These are phyloP conservation scores for Chionodraco myersi DNA, from an alignment of 2,113 vertebrate species.

Conservation along the genomic window DNA sequence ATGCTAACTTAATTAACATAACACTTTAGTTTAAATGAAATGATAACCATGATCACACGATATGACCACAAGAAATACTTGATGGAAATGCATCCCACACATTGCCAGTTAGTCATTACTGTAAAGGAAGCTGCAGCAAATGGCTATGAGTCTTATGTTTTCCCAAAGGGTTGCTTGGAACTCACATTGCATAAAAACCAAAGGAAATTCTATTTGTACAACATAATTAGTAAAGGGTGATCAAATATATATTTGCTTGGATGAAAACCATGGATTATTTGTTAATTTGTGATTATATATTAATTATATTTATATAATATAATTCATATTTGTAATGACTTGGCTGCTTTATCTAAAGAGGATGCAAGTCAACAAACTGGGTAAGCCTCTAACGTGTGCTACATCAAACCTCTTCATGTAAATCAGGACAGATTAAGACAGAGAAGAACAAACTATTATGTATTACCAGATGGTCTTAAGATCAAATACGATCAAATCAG, in stretches of 20 bases:
- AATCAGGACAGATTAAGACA: background rate
- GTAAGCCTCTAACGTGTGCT: background rate
- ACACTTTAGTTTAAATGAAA: background rate
- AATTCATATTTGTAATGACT: too few species aligned
- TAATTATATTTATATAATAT: too few species aligned
- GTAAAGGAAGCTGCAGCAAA: slow-evolving; percentile 42
- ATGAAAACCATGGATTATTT: slow-evolving; percentile 40
- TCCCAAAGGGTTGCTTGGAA: slow-evolving; percentile 71
- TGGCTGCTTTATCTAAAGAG: too few species aligned
- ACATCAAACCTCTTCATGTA: background rate
- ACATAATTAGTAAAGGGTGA: slow-evolving; percentile 55
- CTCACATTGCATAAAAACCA: slow-evolving; percentile 72
- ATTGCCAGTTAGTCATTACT: slow-evolving; percentile 29
- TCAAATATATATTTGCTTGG: slow-evolving; percentile 59
- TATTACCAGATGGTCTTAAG: background rate
- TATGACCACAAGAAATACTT: background rate
- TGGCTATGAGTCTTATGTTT: slow-evolving; percentile 65
- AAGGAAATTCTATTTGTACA: slow-evolving; percentile 70
- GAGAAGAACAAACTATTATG: background rate
- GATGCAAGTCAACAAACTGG: background rate
- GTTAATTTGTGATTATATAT: too few species aligned
- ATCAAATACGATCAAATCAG: slow-evolving; percentile 30
- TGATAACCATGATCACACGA: background rate
- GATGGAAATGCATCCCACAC: slow-evolving; percentile 69
- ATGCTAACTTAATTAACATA: background rate